Evolutionary conservation across 2,797 vertebrate species (phyloP), one percentile per base, ranked within the genome.

Genomic region (Neopelma chrysocephalum): DNA sequence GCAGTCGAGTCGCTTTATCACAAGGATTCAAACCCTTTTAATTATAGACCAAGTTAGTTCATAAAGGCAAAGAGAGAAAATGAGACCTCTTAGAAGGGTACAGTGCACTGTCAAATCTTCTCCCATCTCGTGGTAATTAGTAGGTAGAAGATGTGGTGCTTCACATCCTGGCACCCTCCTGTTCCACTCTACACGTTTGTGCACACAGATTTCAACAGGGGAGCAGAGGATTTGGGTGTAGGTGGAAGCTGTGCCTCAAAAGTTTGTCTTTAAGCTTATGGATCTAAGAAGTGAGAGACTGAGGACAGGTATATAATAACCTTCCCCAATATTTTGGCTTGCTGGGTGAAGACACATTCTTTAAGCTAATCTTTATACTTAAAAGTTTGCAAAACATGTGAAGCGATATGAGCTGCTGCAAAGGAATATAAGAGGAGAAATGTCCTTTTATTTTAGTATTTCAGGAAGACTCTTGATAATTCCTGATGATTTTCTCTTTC

Each of bases 171-270:
- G 27, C 70, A 65, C 2, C 57, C 14, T 54, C 64, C 88, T 19
- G 66, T 57, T 80, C 77, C 71, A 10, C 2, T 6, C n/a, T 10
- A 69, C 3, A 2, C 2, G 5, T 40, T 90, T 70, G 57, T 12
- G 7, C 57, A 4, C 4, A 18, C 50, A 51, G 50, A 15, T 79
- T 82, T 32, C 17, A 82, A 64, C 40, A 57, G 19, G n/a, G 43
- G 91, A 96, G 43, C 60, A 47, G 65, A 82, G 80, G 77, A 92
- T 29, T 72, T 15, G 3, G 12, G 40, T 69, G 87, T 76, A 54
- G 83, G 82, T 96, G 68, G 95, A 66, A 53, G 26, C 42, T 93
- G 56, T 54, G 81, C 40, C 91, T 94, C 80, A 48, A 40, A 82
- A 87, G 57, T 94, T 86, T 61, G n/a, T 79, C 71, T 93, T 19